These are phyloP conservation scores for Phataginus tetradactyla DNA, from an alignment of 2,797 vertebrate species.

Conservation along the genomic window DNA sequence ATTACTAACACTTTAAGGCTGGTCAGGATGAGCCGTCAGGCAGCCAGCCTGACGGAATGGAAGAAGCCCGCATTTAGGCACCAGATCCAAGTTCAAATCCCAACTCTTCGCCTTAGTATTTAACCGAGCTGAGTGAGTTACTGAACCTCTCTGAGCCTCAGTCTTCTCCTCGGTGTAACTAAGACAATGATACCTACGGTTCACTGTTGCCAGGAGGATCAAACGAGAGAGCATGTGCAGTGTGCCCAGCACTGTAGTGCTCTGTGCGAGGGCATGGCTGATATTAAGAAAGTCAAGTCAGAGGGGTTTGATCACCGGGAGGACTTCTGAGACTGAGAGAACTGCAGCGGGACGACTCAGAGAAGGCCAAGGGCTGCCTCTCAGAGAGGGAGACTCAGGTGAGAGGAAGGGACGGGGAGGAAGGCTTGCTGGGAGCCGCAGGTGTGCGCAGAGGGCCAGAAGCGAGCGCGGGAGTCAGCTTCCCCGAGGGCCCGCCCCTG, in stretches of 20 bases:
- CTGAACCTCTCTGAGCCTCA: background rate
- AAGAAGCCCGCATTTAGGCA: background rate
- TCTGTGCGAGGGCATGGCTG: background rate
- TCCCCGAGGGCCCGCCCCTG: background rate
- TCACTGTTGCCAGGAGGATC: fast-evolving
- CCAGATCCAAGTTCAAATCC: background rate
- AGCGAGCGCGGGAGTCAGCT: too few relatives aligned
- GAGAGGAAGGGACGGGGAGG: background rate
- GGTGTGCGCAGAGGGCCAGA: background rate
- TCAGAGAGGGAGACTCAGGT: background rate
- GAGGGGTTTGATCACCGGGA: background rate
- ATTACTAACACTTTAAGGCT: background rate
- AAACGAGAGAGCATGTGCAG: background rate
- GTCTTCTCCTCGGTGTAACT: background rate
- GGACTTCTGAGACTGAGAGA: background rate
- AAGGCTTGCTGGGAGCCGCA: background rate
- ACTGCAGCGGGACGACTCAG: background rate
- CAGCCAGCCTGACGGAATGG: background rate
- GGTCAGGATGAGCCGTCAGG: too few relatives aligned
- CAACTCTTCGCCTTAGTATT: background rate
- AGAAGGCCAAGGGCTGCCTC: background rate
- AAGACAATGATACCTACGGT: background rate
- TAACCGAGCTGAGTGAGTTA: background rate
- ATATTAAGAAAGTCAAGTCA: background rate
- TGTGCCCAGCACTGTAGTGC: background rate